Evolutionary conservation across 53 echinoderm and acorn worm genomes (phyloP), one percentile per base, ranked within the genome.

Genomic region (Mesocentrotus franciscanus): DNA sequence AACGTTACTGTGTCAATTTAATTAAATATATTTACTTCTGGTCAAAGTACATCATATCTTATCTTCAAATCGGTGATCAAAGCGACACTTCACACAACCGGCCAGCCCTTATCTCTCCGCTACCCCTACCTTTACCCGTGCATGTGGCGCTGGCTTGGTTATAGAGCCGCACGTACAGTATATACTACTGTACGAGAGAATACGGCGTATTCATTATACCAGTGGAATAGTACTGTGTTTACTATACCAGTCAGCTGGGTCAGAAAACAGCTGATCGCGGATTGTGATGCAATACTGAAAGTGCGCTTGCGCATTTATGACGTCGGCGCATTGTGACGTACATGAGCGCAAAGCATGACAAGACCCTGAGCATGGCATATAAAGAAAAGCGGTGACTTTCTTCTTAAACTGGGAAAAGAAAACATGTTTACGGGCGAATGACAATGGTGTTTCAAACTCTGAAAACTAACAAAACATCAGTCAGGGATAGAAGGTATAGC

Each of bases 261-360:
- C 36, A 42, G 3, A 49, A 32, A n/a, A 83, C 92, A 92, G 92
- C 92, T 92, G 92, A 92, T 92, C 36, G 61, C 30, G 66, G 60
- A 87, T 49, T 36, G 61, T 92, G 92, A 92, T 36, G 92, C 92
- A 92, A 92, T 68, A 92, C 36, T 91, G 34, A 62, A 30, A 92
- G 4, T 36, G 92, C 70, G 92, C 92, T 1, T 22, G 91, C 91
- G 91, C 36, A 33, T 24, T 35, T 79, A 16, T 79, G 64, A 39
- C 30, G 78, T 78, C 6, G 13, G 10, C 13, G n/a, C 42, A 79
- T 79, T 79, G 79, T 79, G 79, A 79, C 79, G 79, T 79, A 79
- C 10, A 62, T 62, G 10, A n/a, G n/a, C 16, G 20, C 6, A 49
- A 5, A 49, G 49, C 49, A 49, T 14, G 18, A 64, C 18, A 7